Evolutionary conservation across 2,113 vertebrate species (phyloP), one percentile per base, ranked within the genome.

Genomic region (Phycodurus eques): DNA sequence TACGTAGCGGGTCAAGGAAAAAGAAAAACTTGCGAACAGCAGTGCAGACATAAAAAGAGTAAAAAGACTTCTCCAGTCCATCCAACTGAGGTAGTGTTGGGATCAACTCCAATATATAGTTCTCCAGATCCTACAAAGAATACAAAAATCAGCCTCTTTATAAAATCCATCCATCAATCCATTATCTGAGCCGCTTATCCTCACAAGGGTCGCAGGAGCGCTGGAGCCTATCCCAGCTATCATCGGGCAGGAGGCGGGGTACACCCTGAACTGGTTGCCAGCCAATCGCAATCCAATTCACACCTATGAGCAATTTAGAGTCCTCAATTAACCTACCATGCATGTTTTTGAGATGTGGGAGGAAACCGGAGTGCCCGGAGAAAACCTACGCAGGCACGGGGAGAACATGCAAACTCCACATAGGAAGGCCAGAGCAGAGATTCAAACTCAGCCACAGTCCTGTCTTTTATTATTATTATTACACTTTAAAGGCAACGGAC

Each of bases 21-120:
- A 99, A 99, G 81, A 99, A 99, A 81, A 99, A 99, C 79, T 99
- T 99, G 68, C 96, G 95, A 73, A 99, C 96, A 15, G 98, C 96
- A 8, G 98, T 98, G 90, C 97, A 99, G 75, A 99, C 98, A 66
- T 99, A 99, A 81, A 99, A 99, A 0, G 98, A 99, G 60, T 99
- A 98, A 90, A 99, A 99, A 33, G 96, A 99, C 84, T 98, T 98
- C 92, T 99, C 98, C 84, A 99, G 89, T 31, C 97, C 98, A 68
- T 98, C 97, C 80, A 99, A 89, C 66, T 99, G 96, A 78, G 97
- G 97, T 78, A 99, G 93, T 71, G 98, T 99, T 60, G 98, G 97
- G 67, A 99, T 99, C 72, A 99, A 92, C 85, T 99, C 98, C 87
- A 99, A 89, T 84, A 99, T 99, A 88, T 99, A 99, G 88, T 99